Evolutionary conservation across 2,113 vertebrate genomes (phyloP).

Genomic region (Hippocampus comes): DNA sequence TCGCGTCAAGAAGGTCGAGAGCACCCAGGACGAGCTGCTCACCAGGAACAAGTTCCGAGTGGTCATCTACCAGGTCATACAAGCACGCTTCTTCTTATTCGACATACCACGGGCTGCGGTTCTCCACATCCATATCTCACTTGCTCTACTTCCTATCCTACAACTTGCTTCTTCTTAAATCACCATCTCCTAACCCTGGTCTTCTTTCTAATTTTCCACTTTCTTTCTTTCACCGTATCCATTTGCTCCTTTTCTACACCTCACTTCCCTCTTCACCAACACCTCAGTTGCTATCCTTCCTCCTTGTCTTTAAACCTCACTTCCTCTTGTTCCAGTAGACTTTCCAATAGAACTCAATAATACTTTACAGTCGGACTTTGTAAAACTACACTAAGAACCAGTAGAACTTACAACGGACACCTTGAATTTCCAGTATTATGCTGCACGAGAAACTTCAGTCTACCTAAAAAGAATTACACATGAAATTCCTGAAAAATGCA

Average conservation of each 20-base stretch:
- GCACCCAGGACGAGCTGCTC: conserved; percentile 92
- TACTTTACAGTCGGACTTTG: too few relatives aligned
- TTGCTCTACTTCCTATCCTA: not conserved
- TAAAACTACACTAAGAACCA: too few relatives aligned
- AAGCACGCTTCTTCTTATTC: not conserved
- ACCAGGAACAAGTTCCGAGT: conserved; percentile 94
- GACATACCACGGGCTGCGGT: not conserved
- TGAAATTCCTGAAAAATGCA: too few relatives aligned
- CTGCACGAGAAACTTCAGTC: too few relatives aligned
- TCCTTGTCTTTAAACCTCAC: not conserved
- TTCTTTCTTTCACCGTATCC: too few relatives aligned
- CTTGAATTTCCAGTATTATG: too few relatives aligned
- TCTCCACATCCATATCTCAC: not conserved
- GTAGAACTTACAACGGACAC: too few relatives aligned
- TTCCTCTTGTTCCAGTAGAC: too few relatives aligned
- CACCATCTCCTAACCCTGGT: not conserved
- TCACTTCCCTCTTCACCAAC: too few relatives aligned
- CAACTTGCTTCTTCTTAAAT: not conserved
- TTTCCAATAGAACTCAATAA: too few relatives aligned
- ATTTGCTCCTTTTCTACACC: too few relatives aligned
- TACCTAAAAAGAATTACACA: too few relatives aligned
- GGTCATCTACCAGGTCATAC: conserved; percentile 90
- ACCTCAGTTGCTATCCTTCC: not conserved
- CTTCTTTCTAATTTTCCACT: not conserved
- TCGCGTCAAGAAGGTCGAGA: conserved; percentile 85